Base-by-base conservation (phyloP, 1,140 invertebrate species). In the Camponotus vicinus region DNA sequence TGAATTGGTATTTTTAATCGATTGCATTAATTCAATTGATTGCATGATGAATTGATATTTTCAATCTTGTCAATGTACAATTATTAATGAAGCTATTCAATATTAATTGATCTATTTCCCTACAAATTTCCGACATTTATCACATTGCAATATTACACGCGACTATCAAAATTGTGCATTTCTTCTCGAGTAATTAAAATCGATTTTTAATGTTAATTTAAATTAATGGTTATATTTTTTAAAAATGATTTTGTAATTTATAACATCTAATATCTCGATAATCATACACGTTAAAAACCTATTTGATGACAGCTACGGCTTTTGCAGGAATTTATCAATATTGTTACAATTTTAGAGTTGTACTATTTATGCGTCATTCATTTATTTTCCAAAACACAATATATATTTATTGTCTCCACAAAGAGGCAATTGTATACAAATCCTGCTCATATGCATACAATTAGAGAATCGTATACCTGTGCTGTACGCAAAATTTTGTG, bases 121-220 rank as follows among this genome's bases (percentile, higher is more conserved):
- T 67, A 40, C 11, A 55, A 69, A 69, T 55, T 79, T 55, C 8
- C 34, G 37, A 55, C 37, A 40, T 69, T 40, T 37, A 9, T 63
- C 37, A 63, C 3, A 8, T 45, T 15, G 7, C 37, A 59, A 59
- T 40, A 34, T 18, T 5, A 15, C 7, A 21, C 57, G 61, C 21
- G 21, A 27, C 27, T 61, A 32, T 63, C 27, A 45, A 61, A 63
- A 42, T 63, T 49, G 40, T 32, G 34, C 11, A 37, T 13, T 69
- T 79, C 6, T 21, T 45, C 27, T 7, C n/a, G 21, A 2, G 13
- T 34, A 66, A 66, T 15, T 13, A 45, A 78, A 66, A 66, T 78
- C 15, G 7, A 66, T 49, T 45, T 45, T 64, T 9, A 32, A 27
- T 45, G 18, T 34, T 6, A 34, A 66, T 37, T 42, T 49, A 11